A percentile compares a stretch with the other conserved stretches of the same genome.
Evolutionary conservation across 2,113 vertebrate species (phyloP).

Genomic region (western clawed frog (Xenopus tropicalis)): UCB_Xtro_10.0 CM004448.2:9339501-9340000

Average conservation of each 20-base stretch:
- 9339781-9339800: slow-evolving; percentile 88
- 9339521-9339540: no score
- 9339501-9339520: no score
- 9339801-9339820: slow-evolving; percentile 93
- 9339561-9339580: no score
- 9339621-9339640: no score
- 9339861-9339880: slow-evolving; percentile 92
- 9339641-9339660: no score
- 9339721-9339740: neutral
- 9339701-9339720: no score
- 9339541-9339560: no score
- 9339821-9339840: slow-evolving; percentile 93
- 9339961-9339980: slow-evolving; percentile 89
- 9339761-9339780: slow-evolving; percentile 89
- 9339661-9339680: no score
- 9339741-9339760: slow-evolving; percentile 86
- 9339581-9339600: no score
- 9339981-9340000: slow-evolving; percentile 87
- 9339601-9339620: no score
- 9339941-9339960: slow-evolving; percentile 93
- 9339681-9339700: no score
- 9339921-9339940: slow-evolving; percentile 91
- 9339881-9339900: slow-evolving; percentile 91
- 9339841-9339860: slow-evolving; percentile 91
- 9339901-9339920: slow-evolving; percentile 84